Evolutionary conservation across 30 jellyfish, hydroid and myxozoan genomes (phyloP), one percentile per base, ranked within the genome.

Genomic region (Chrysaora quinquecirrha): DNA sequence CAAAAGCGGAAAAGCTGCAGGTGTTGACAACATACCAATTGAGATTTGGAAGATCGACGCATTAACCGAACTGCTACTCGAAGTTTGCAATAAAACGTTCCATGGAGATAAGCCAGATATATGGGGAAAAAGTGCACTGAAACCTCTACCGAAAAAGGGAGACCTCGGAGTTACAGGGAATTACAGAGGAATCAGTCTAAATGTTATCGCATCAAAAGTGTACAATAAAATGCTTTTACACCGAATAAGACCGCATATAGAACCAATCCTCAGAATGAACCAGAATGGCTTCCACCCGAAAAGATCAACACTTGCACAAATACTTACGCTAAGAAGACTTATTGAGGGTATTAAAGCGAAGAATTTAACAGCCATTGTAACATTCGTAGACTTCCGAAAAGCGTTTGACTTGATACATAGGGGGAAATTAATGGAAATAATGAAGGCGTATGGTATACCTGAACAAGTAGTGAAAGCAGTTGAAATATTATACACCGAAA

Each of bases 371-470:
- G 30, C 11, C 23, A 30, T 38, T 9, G 14, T 71, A 10, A 3
- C 34, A 3, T 71, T 71, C 78, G 18, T 71, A 10, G 83, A 71
- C 23, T 71, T 71, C 34, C 34, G 80, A 3, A 38, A 71, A 60
- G 72, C 72, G 21, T 71, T 71, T 24, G 76, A 71, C 34, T 71
- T 78, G 18, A 49, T 76, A 3, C 84, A 76, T 76, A 4, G 74
- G n/a, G 73, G 73, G 23, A 79, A 79, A 56, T 2, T 79, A 50
- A 79, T 21, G 58, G 58, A 79, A 25, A 79, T 79, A 2, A 2
- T 79, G 22, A 27, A 14, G 18, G 85, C 90, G 23, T 79, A 79
- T 79, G 86, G 90, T 10, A 79, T 34, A 14, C 90, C 90, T 20
- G 56, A 33, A 48, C 24, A 79, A 64, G 34, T 54, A 2, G 74